Conservation (phyloP, 2,888 invertebrate species). For the Himalopsyche anomala region DNA sequence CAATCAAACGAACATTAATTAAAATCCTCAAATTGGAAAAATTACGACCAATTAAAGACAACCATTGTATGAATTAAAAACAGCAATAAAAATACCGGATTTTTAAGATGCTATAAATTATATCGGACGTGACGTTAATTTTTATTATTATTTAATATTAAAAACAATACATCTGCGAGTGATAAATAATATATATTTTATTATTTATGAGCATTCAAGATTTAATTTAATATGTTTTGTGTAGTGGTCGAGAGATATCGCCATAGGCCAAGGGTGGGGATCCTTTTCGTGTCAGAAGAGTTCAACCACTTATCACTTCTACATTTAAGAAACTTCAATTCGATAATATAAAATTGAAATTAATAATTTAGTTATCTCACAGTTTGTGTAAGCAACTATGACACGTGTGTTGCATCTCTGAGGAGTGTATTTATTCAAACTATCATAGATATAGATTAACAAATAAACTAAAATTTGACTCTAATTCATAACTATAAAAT, state of each 20-base stretch:
- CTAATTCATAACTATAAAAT: no score
- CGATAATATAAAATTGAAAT: no score
- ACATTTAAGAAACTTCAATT: no score
- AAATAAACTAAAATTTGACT: no score
- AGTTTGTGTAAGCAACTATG: no score
- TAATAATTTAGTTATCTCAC: no score
- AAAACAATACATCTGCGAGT: not conserved
- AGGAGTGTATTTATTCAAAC: no score
- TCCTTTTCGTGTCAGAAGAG: no score
- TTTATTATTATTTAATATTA: not conserved
- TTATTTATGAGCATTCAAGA: not conserved
- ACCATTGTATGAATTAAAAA: not conserved
- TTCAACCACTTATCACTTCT: no score
- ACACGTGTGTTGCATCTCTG: no score
- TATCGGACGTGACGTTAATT: not conserved
- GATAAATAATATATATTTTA: not conserved
- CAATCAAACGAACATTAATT: slow-evolving; percentile 18
- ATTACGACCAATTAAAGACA: slow-evolving; percentile 11
- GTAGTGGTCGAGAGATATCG: not conserved
- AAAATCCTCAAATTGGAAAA: not conserved
- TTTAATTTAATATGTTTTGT: not conserved
- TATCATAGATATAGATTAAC: no score
- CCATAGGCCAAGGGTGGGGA: not conserved
- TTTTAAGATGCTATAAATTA: not conserved
- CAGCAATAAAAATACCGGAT: slow-evolving; percentile 1